Evolutionary conservation across 2,888 invertebrate genomes (phyloP).

Genomic region (Sarcophaga rosellei): DNA sequence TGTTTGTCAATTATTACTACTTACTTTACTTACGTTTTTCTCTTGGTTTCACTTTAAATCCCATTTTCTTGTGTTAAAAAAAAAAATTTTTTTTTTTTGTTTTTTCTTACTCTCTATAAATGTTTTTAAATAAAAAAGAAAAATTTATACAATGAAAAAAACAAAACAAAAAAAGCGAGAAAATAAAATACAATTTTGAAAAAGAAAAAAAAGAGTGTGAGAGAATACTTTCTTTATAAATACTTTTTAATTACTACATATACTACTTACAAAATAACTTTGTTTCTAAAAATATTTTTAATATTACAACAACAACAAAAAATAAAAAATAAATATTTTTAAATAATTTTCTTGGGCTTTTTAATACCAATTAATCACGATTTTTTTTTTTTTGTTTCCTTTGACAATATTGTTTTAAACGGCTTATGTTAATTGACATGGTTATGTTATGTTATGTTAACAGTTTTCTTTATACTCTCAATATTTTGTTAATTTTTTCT

Average conservation of each 20-base stretch:
- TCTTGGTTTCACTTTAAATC: conserved; percentile 41
- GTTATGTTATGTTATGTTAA: not conserved
- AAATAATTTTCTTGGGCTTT: conserved; percentile 23
- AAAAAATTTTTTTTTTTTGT: not conserved
- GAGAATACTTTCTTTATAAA: conserved; percentile 52
- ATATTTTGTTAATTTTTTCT: conserved; percentile 25
- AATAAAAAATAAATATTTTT: not conserved
- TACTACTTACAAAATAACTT: too few species aligned
- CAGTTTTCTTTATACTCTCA: not conserved
- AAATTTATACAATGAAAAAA: conserved; percentile 40
- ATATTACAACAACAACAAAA: conserved; percentile 21
- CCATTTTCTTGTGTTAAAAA: conserved; percentile 44
- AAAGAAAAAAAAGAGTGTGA: conserved; percentile 62
- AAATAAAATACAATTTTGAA: conserved; percentile 37
- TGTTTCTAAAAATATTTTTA: conserved; percentile 26
- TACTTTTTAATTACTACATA: too few species aligned
- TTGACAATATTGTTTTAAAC: too few species aligned
- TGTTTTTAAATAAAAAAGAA: not conserved
- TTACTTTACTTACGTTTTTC: conserved; percentile 19
- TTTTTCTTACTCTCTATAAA: not conserved
- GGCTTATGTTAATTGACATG: too few species aligned
- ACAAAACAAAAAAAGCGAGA: conserved; percentile 64
- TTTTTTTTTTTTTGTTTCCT: conserved; percentile 8
- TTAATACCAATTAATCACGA: conserved; percentile 29
- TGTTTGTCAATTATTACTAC: conserved; percentile 18